Evolutionary conservation across 2,888 invertebrate genomes (phyloP).

Genomic region (Hoplodrina blanda): DNA sequence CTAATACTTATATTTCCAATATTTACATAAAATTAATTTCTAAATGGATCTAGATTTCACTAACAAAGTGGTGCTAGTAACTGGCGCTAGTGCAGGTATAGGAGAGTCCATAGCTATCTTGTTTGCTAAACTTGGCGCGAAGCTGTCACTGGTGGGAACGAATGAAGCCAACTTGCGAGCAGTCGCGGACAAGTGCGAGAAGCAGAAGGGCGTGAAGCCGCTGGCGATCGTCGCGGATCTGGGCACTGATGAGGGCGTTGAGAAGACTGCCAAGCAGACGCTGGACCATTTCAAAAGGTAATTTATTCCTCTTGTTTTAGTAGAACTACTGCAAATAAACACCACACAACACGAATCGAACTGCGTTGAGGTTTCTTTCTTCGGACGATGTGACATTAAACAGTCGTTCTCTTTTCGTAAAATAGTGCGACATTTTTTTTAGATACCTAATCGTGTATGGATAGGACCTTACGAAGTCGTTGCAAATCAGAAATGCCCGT

Average conservation of each 20-base stretch:
- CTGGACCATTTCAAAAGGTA: slow-evolving; percentile 67
- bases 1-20: background rate
- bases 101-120: slow-evolving; percentile 67
- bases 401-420: too few species aligned
- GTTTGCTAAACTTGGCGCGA: slow-evolving; percentile 69
- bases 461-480: too few species aligned
- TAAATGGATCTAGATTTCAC: slow-evolving; percentile 58
- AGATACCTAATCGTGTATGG: too few species aligned
- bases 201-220: slow-evolving; percentile 58
- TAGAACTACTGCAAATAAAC: too few species aligned
- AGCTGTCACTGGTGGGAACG: slow-evolving; percentile 67
- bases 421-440: too few species aligned
- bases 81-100: slow-evolving; percentile 74
- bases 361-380: too few species aligned
- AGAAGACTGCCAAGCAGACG: slow-evolving; percentile 66
- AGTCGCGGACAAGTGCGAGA: slow-evolving; percentile 22
- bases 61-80: slow-evolving; percentile 72
- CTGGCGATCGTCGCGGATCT: slow-evolving; percentile 69
- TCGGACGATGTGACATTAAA: too few species aligned
- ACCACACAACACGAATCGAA: too few species aligned
- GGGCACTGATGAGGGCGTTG: slow-evolving; percentile 71
- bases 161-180: slow-evolving; percentile 60
- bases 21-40: background rate
- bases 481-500: too few species aligned
- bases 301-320: background rate